Percentiles rank a stretch among this genome's conserved stretches.
These are phyloP conservation scores for Passer domesticus DNA, from an alignment of 2,113 vertebrate species.

Conservation along the genomic window DNA sequence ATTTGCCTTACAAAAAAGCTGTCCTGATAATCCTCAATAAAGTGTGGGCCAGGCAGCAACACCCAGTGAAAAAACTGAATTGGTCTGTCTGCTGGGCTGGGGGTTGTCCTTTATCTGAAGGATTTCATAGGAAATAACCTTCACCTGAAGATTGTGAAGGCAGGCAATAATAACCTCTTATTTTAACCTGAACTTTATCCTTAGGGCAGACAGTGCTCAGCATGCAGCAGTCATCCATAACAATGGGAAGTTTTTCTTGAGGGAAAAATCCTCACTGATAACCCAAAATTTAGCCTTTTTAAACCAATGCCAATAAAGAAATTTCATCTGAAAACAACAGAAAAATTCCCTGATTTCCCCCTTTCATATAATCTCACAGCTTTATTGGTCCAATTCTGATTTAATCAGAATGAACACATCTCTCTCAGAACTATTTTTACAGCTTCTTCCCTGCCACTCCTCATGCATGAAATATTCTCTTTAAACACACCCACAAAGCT, in stretches of 20 bases:
- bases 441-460: background rate
- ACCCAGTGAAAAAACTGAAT: background rate
- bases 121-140: background rate
- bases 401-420: background rate
- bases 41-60: background rate
- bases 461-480: background rate
- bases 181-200: background rate
- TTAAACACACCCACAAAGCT: background rate
- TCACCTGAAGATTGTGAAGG: background rate
- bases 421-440: background rate
- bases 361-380: background rate
- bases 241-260: background rate
- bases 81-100: background rate
- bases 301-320: background rate
- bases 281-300: background rate
- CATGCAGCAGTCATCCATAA: background rate
- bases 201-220: background rate
- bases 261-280: background rate
- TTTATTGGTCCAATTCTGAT: background rate
- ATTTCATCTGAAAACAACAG: background rate
- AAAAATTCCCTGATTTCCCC: background rate
- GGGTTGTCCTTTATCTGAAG: background rate
- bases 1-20: background rate
- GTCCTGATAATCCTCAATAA: background rate
- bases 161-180: background rate